Evolutionary conservation across 2,888 invertebrate species (phyloP), one percentile per base, ranked within the genome.

Genomic region (Lepidocyrtinus sp.): DNA sequence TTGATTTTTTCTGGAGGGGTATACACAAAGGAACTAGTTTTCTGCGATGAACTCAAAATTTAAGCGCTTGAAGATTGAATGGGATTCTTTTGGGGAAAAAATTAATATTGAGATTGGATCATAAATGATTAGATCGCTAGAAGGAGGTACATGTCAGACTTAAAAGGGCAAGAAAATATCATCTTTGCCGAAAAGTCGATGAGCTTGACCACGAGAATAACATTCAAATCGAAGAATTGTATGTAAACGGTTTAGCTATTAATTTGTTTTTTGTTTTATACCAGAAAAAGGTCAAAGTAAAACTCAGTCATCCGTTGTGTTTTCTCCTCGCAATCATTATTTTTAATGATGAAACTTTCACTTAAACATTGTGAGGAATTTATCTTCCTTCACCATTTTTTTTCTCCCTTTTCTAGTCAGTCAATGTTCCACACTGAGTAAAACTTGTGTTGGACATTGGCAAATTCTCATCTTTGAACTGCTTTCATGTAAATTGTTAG

Each of bases 361-460:
- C 59, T 22, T 59, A 22, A 59, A 21, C n/a, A n/a, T 36, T 36
- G 36, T 7, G 36, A 36, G 15, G 59, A 59, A 59, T 59, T 3
- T 36, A 36, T 36, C 19, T 50, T 59, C 59, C 21, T 59, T 59
- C 59, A 59, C 59, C 59, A 59, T 21, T 19, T 59, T 36, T n/a
- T 59, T 75, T 75, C 68, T 68, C 67, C 46, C 26, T 45, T 17
- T 62, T 75, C 75, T 75, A 75, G 75, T 75, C 75, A 75, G 75
- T 59, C 67, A 75, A 75, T 21, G 27, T 59, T 62, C 75, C 24
- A 27, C 61, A 7, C 59, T 59, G 59, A 59, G 22, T 36, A 36
- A 36, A 36, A 36, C 5, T 9, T 19, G 36, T 75, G 75, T n/a
- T 68, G 75, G 59, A 27, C n/a, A 19, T 68, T 67, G 75, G 24